Conservation (phyloP, 2,113 vertebrate genomes). For the cat (Felis catus) region F.catus_Fca126_mat1.0 CM031421.1:69245501-69246000, state of each 20-base stretch:
- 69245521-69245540: background rate
- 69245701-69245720: conserved; percentile 30
- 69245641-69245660: conserved; percentile 53
- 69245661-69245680: conserved; percentile 42
- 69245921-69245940: background rate
- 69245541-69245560: conserved; percentile 15
- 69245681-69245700: conserved; percentile 60
- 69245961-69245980: background rate
- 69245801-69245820: background rate
- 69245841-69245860: background rate
- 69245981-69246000: background rate
- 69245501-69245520: background rate
- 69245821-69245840: background rate
- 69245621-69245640: background rate
- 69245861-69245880: background rate
- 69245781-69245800: conserved; percentile 3
- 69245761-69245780: conserved; percentile 49
- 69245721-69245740: conserved; percentile 55
- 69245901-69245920: background rate
- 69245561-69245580: conserved; percentile 13
- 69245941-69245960: no score
- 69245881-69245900: background rate
- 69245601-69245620: conserved; percentile 50
- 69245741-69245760: conserved; percentile 52
- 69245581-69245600: background rate